These are phyloP conservation scores for Elysia chlorotica DNA, from an alignment of 1,140 invertebrate species.

Conservation along the genomic window DNA sequence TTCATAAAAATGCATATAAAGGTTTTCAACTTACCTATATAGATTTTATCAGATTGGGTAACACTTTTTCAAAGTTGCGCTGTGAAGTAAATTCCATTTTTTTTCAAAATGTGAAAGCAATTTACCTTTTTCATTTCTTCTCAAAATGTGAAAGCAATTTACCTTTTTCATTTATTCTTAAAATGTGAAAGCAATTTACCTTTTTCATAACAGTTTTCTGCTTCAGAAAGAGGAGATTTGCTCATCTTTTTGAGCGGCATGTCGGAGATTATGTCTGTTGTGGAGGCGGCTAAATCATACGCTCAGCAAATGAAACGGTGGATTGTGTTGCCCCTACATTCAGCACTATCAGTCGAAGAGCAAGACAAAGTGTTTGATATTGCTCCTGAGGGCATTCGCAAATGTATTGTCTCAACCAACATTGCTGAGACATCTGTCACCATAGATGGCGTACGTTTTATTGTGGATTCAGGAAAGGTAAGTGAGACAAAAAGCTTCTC, in stretches of 20 bases:
- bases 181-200: too few species aligned
- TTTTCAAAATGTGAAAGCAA: too few species aligned
- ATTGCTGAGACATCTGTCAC: constrained; percentile 99
- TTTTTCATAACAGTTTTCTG: constrained; percentile 63
- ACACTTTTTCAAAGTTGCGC: too few species aligned
- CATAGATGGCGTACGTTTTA: constrained; percentile 97
- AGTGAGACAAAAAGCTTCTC: too few species aligned
- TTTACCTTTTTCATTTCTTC: too few species aligned
- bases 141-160: too few species aligned
- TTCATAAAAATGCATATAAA: too few species aligned
- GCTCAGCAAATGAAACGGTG: constrained; percentile 80
- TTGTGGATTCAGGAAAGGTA: constrained; percentile 83
- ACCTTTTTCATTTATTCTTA: too few species aligned
- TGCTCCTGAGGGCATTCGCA: constrained; percentile 90
- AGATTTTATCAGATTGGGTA: too few species aligned
- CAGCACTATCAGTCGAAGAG: constrained; percentile 87
- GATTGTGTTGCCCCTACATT: constrained; percentile 95
- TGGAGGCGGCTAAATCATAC: constrained; percentile 86
- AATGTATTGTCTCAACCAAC: constrained; percentile 99
- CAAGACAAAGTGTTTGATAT: constrained; percentile 99
- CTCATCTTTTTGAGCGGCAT: constrained; percentile 96
- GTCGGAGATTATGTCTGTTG: constrained; percentile 89
- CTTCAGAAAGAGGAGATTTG: constrained; percentile 89
- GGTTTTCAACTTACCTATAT: too few species aligned
- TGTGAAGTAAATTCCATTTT: too few species aligned